Evolutionary conservation across 2,797 vertebrate species (phyloP), one percentile per base, ranked within the genome.

Genomic region (Microhierax caerulescens): DNA sequence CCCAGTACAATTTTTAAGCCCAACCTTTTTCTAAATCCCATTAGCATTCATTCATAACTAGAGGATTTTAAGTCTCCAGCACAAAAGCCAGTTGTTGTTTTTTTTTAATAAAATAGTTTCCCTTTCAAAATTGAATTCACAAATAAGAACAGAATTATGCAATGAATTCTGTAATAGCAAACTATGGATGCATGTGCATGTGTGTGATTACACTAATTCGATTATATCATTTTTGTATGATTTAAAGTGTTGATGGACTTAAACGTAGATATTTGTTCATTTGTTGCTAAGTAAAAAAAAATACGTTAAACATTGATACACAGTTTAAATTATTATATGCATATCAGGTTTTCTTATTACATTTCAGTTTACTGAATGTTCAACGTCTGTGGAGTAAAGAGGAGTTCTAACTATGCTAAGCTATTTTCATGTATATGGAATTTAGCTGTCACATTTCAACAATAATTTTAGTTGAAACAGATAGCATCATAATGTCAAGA

Each of bases 401-500:
- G 14, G 27, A 50, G 14, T 22, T 88, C 10, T 63, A 72, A 77
- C 22, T 74, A 15, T 59, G 43, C 20, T 96, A 92, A 95, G 91
- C 84, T 93, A 20, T 10, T 96, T 95, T 32, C 22, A 85, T 50
- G 92, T 60, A 43, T 67, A 87, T 41, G 27, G 43, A 93, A 95
- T 80, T 86, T 51, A 85, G 32, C 37, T 84, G 30, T 67, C 85
- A 96, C 65, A 81, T 94, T 95, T 96, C 68, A 95, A 37, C 43
- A 92, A 84, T n/a, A 92, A 68, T 78, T 94, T 92, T 67, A 91
- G 63, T 85, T 75, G 91, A 91, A 96, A 93, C 5, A 81, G 84
- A 77, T 27, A 94, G 51, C 43, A 90, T 39, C 81, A 36, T 48
- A 89, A 80, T 18, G n/a, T 28, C 77, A 93, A 90, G 81, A 82